These are phyloP conservation scores for Daptonema setosum DNA, from an alignment of 2,888 invertebrate species.

Conservation along the genomic window DNA sequence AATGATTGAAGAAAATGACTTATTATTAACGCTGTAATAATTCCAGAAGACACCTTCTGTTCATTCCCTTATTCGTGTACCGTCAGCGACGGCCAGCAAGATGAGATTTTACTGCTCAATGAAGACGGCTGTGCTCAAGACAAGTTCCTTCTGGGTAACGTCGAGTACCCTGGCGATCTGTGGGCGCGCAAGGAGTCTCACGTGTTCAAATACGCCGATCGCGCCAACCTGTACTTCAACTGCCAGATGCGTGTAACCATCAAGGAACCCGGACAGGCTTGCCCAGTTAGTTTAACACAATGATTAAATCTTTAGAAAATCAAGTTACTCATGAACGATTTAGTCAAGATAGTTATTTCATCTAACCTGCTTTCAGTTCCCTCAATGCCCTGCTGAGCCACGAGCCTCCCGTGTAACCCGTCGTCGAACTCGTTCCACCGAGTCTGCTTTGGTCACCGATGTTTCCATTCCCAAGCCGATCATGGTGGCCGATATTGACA, in stretches of 20 bases:
- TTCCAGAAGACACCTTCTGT: slow-evolving; percentile 2
- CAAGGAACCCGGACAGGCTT: slow-evolving; percentile 6
- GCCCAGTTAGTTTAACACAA: slow-evolving; percentile 1
- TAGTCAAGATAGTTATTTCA: too few relatives aligned
- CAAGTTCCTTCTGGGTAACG: not conserved
- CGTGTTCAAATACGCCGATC: slow-evolving; percentile 8
- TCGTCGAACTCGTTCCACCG: too few relatives aligned
- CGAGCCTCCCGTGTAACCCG: too few relatives aligned
- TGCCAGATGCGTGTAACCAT: slow-evolving; percentile 5
- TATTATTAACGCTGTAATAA: too few relatives aligned
- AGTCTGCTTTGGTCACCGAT: not conserved
- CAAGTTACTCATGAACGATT: too few relatives aligned
- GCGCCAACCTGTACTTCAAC: slow-evolving; percentile 1
- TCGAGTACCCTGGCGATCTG: slow-evolving; percentile 2
- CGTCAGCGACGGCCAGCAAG: not conserved
- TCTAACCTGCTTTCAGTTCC: too few relatives aligned
- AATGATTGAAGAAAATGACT: too few relatives aligned
- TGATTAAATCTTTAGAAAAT: too few relatives aligned
- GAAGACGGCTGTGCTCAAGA: slow-evolving; percentile 5
- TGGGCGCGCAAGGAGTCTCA: not conserved
- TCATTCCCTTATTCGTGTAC: not conserved
- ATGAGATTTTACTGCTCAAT: not conserved
- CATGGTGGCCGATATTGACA: not conserved
- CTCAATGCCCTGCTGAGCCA: too few relatives aligned
- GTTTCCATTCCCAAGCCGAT: not conserved